phyloP scores from a whole-genome alignment of 2,888 invertebrate genomes.

The Agapetus fuscipes region DNA sequence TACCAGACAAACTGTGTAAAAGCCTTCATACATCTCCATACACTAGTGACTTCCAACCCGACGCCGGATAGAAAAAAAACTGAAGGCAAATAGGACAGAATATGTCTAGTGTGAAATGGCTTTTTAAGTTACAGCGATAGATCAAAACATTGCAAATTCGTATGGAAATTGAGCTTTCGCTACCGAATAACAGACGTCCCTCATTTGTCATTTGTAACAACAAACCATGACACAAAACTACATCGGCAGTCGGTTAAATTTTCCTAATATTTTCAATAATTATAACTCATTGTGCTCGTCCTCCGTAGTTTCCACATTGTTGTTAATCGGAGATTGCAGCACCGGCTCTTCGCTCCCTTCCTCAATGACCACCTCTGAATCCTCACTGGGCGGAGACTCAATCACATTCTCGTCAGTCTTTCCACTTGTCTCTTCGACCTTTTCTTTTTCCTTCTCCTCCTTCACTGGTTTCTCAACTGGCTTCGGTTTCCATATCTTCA shows the following conservation, averaged over 20 bases:
- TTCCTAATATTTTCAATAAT: constrained; percentile 5
- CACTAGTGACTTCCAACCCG: too few species aligned
- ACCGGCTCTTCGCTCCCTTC: background rate
- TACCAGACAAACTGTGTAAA: too few species aligned
- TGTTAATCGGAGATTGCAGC: constrained; percentile 1
- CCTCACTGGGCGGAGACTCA: constrained; percentile 7
- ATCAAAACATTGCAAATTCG: too few species aligned
- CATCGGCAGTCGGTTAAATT: background rate
- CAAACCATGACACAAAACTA: too few species aligned
- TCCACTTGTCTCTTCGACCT: constrained; percentile 6
- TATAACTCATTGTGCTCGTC: constrained; percentile 21
- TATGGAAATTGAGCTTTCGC: too few species aligned
- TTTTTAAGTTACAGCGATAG: too few species aligned
- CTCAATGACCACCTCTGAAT: background rate
- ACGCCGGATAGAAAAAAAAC: too few species aligned
- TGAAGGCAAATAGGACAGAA: too few species aligned
- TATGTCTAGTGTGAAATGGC: too few species aligned
- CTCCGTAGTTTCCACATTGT: constrained; percentile 1
- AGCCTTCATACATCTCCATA: too few species aligned
- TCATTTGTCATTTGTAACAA: too few species aligned
- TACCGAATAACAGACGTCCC: too few species aligned
- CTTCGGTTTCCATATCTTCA: constrained; percentile 78
- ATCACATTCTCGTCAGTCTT: constrained; percentile 10
- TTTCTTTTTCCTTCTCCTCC: constrained; percentile 15
- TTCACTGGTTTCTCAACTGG: constrained; percentile 26